These are phyloP conservation scores for Habropoda laboriosa DNA, from an alignment of 1,140 invertebrate species.

Conservation along the genomic window DNA sequence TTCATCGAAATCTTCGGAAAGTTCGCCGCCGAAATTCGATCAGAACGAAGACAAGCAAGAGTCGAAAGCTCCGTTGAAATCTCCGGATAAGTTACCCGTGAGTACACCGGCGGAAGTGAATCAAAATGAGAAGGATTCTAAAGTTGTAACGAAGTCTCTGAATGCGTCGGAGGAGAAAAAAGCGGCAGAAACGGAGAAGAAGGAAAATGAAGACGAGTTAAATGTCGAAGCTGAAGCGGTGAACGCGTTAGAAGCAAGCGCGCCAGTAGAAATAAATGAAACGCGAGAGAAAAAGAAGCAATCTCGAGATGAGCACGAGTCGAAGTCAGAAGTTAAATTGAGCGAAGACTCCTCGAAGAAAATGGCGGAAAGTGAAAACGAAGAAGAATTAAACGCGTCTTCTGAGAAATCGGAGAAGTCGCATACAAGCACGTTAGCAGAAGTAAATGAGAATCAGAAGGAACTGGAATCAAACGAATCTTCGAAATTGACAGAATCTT, in stretches of 20 bases:
- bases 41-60: too few relatives aligned
- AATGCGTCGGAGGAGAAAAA: not conserved
- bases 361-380: not conserved
- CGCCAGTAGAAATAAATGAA: not conserved
- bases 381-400: constrained; percentile 2
- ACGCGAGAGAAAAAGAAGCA: not conserved
- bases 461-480: not conserved
- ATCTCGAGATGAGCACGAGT: not conserved
- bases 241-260: too few relatives aligned
- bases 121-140: not conserved
- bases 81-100: constrained; percentile 13
- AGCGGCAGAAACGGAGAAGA: too few relatives aligned
- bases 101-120: not conserved
- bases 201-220: not conserved
- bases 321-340: constrained; percentile 8
- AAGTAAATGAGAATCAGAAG: not conserved
- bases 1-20: too few relatives aligned
- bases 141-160: not conserved
- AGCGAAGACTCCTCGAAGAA: not conserved
- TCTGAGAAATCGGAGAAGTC: not conserved
- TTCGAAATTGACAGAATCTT: not conserved
- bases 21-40: not conserved
- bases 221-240: too few relatives aligned
- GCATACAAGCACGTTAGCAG: not conserved
- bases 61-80: not conserved